These are phyloP conservation scores for Emberiza fucata DNA, from an alignment of 2,113 vertebrate genomes.

Conservation along the genomic window DNA sequence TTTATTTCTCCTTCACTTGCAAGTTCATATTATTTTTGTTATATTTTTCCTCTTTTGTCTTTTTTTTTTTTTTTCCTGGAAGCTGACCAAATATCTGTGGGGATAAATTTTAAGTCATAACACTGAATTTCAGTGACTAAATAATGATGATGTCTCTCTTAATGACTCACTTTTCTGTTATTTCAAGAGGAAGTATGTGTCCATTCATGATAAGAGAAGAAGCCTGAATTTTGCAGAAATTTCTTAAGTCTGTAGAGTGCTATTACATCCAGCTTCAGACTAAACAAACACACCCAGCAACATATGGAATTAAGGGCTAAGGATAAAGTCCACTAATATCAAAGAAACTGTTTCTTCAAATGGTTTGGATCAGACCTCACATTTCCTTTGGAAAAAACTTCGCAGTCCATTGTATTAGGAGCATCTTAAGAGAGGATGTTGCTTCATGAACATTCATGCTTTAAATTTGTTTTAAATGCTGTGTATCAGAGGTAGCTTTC, in stretches of 20 bases:
- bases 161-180: conserved; percentile 26
- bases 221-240: conserved; percentile 48
- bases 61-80: neutral
- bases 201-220: conserved; percentile 49
- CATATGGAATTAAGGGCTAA: neutral
- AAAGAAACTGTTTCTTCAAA: neutral
- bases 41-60: neutral
- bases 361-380: neutral
- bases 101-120: conserved; percentile 28
- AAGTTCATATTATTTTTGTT: neutral
- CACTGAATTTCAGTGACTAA: neutral
- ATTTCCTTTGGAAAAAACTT: conserved; percentile 16
- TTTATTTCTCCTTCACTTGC: conserved; percentile 1
- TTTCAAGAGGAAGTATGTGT: conserved; percentile 54
- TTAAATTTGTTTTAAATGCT: neutral
- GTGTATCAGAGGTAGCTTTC: neutral
- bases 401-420: neutral
- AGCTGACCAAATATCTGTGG: neutral
- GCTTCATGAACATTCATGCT: neutral
- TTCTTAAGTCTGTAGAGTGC: conserved; percentile 38
- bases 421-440: conserved; percentile 4
- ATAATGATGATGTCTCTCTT: neutral
- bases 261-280: conserved; percentile 18
- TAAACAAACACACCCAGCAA: conserved; percentile 14
- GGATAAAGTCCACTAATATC: neutral